Evolutionary conservation across 2,113 vertebrate genomes (phyloP).

Genomic region (Emydura subglobosa): DNA sequence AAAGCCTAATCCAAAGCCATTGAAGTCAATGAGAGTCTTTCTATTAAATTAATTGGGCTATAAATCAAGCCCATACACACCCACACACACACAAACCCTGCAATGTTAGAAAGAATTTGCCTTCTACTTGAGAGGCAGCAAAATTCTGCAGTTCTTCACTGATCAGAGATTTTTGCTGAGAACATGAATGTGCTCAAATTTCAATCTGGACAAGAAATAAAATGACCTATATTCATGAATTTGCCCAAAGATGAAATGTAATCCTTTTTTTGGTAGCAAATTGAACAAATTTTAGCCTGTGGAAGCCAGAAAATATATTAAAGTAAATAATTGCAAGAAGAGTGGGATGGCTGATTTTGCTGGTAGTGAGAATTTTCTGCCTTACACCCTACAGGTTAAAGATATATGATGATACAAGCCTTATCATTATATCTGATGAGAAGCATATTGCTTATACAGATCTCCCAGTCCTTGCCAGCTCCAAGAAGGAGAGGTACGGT

Average conservation of each 20-base stretch:
- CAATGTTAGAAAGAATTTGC: neutral
- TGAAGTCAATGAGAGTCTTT: neutral
- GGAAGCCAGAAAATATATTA: neutral
- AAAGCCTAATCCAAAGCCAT: neutral
- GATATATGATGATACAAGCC: neutral
- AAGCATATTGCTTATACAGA: neutral
- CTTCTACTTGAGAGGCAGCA: neutral
- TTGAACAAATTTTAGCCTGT: neutral
- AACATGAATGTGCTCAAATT: neutral
- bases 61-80: neutral
- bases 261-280: constrained; percentile 15
- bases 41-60: neutral
- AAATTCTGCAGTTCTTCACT: neutral
- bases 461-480: neutral
- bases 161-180: neutral
- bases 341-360: neutral
- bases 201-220: neutral
- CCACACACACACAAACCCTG: neutral
- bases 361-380: neutral
- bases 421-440: neutral
- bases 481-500: neutral
- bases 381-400: neutral
- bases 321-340: neutral
- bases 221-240: neutral
- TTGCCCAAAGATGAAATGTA: neutral